Percentiles rank a stretch among this genome's conserved stretches.
phyloP scores from a whole-genome alignment of 2,888 invertebrate genomes.

The Megamerina dolium region DNA sequence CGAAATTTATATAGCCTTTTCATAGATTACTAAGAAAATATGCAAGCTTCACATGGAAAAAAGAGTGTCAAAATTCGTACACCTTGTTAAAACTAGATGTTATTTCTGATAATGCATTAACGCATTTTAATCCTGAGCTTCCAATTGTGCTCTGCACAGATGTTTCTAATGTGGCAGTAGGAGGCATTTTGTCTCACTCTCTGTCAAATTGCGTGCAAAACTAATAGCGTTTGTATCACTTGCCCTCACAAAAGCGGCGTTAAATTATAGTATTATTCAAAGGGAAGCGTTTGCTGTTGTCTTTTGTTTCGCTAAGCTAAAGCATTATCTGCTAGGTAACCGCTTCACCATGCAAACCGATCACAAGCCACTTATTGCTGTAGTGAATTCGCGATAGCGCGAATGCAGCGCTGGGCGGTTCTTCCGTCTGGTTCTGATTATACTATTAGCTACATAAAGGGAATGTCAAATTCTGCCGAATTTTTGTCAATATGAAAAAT shows the following conservation, averaged over 20 bases:
- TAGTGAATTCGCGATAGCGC: constrained; percentile 14
- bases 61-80: constrained; percentile 24
- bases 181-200: too few relatives aligned
- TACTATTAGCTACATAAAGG: constrained; percentile 6
- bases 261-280: constrained; percentile 15
- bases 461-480: constrained; percentile 6
- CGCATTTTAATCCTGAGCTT: constrained; percentile 17
- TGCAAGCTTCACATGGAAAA: not conserved
- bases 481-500: too few relatives aligned
- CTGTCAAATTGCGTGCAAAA: too few relatives aligned
- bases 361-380: constrained; percentile 10
- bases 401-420: constrained; percentile 13
- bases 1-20: too few relatives aligned
- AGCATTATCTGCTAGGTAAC: constrained; percentile 13
- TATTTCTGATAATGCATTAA: constrained; percentile 12
- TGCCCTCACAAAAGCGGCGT: constrained; percentile 10
- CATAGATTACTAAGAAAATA: constrained; percentile 12
- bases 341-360: constrained; percentile 15
- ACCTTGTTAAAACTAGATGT: constrained; percentile 25
- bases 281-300: constrained; percentile 17
- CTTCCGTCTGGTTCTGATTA: constrained; percentile 15
- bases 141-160: too few relatives aligned
- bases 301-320: constrained; percentile 11
- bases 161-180: too few relatives aligned
- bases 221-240: too few relatives aligned